Base-by-base conservation (phyloP, 2,113 vertebrate genomes). In the Odontophorus gujanensis region DNA sequence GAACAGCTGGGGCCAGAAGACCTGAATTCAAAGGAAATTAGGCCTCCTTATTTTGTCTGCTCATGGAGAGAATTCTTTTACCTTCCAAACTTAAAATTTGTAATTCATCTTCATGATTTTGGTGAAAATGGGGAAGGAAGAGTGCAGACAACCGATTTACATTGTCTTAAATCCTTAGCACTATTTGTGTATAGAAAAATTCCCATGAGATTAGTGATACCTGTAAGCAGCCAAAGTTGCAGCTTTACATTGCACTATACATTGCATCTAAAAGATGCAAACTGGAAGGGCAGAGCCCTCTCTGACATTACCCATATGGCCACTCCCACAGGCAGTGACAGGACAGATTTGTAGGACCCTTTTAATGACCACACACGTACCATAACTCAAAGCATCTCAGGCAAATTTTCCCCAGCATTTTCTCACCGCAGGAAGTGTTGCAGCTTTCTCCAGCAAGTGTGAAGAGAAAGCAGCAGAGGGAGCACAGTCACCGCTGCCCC, bases 301-400 rank as follows among this genome's bases (percentile, higher is more conserved):
- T 48, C 57, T 38, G 18, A 11, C 11, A 26, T 26, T 9, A 34
- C 20, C 40, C 50, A 14, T 0, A 2, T n/a, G 20, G 13, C 24
- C 6, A 11, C 3, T 26, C 6, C 40, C 26, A 51, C 1, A 0
- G 34, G 50, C 43, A 47, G 20, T 5, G 28, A 45, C 8, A 40
- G 6, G 3, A 24, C 25, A 30, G 18, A 28, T 67, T 34, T n/a
- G 24, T 36, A 47, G 14, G 24, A 62, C 21, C 7, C 30, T 0
- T 0, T 28, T 13, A 36, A 42, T 7, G 25, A 25, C 19, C 36
- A 38, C 30, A 68, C 8, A 22, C 10, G 13, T 40, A n/a, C 18
- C 53, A 65, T 45, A 36, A 26, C 59, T 24, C 21, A 42, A 7
- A 36, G 30, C 21, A 53, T 38, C 18, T 61, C 45, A n/a, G 50